phyloP scores from a whole-genome alignment of 1,140 invertebrate species.

The Diorhabda carinulata region DNA sequence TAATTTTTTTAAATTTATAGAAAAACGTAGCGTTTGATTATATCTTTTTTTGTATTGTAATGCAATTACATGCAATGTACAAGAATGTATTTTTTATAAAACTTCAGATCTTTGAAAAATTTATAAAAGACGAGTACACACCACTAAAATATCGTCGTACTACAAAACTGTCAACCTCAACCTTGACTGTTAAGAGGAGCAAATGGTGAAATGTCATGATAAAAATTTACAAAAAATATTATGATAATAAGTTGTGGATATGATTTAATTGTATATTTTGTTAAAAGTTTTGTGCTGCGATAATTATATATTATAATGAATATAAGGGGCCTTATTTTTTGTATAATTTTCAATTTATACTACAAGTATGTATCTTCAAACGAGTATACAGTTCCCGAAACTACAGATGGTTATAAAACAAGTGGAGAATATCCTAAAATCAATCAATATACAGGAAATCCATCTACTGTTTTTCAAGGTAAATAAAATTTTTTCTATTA shows the following conservation, averaged over 20 bases:
- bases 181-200: constrained; percentile 14
- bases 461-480: constrained; percentile 20
- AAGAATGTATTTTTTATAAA: no score
- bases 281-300: constrained; percentile 17
- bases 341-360: constrained; percentile 33
- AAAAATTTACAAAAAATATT: constrained; percentile 34
- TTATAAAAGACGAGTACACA: background rate
- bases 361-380: constrained; percentile 13
- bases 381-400: constrained; percentile 11
- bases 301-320: constrained; percentile 23
- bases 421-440: constrained; percentile 23
- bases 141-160: constrained; percentile 2
- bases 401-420: constrained; percentile 3
- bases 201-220: constrained; percentile 37
- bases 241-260: constrained; percentile 31
- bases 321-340: constrained; percentile 34
- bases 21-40: no score
- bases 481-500: constrained; percentile 3
- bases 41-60: no score
- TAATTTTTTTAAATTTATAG: no score
- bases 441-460: constrained; percentile 18
- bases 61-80: no score
- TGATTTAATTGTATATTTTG: constrained; percentile 19
- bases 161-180: constrained; percentile 17
- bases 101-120: background rate